Conservation (phyloP, 2,113 vertebrate species). For the Oncorhynchus masou region DNA sequence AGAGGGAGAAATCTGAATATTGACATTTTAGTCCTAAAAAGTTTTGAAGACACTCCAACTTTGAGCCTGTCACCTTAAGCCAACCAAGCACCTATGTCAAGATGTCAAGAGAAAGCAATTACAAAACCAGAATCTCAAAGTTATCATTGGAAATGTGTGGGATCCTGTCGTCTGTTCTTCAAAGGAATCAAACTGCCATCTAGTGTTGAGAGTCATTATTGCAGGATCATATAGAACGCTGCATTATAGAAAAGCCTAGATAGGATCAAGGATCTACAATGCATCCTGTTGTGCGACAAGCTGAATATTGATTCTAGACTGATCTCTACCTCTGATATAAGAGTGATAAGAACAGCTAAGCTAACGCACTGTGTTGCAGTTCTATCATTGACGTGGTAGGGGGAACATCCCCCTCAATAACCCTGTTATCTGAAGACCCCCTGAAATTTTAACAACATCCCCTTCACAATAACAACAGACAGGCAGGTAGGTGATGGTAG, state of each 20-base stretch:
- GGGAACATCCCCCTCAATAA: not conserved
- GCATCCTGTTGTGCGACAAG: not conserved
- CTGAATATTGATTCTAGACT: not conserved
- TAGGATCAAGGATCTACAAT: too few relatives aligned
- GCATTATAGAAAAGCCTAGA: too few relatives aligned
- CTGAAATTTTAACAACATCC: slow-evolving; percentile 32
- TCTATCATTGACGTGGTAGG: not conserved
- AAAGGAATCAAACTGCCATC: slow-evolving; percentile 38
- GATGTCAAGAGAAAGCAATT: slow-evolving; percentile 39
- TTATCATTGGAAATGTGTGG: slow-evolving; percentile 3
- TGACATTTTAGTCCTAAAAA: slow-evolving; percentile 26
- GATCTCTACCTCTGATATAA: not conserved
- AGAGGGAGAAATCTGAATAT: not conserved
- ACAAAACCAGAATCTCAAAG: slow-evolving; percentile 7
- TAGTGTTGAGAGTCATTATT: slow-evolving; percentile 21
- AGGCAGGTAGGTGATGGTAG: slow-evolving; percentile 47
- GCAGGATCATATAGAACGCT: slow-evolving; percentile 2
- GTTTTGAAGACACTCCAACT: slow-evolving; percentile 17
- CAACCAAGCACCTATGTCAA: slow-evolving; percentile 23
- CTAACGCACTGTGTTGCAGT: not conserved
- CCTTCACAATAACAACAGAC: slow-evolving; percentile 27
- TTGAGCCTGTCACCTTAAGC: slow-evolving; percentile 26
- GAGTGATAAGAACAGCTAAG: not conserved
- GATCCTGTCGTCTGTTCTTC: slow-evolving; percentile 3
- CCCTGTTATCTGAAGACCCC: slow-evolving; percentile 6